A percentile compares a stretch with the other conserved stretches of the same genome.
Conservation (phyloP, 2,113 vertebrate species). For the Carassius gibelio region DNA sequence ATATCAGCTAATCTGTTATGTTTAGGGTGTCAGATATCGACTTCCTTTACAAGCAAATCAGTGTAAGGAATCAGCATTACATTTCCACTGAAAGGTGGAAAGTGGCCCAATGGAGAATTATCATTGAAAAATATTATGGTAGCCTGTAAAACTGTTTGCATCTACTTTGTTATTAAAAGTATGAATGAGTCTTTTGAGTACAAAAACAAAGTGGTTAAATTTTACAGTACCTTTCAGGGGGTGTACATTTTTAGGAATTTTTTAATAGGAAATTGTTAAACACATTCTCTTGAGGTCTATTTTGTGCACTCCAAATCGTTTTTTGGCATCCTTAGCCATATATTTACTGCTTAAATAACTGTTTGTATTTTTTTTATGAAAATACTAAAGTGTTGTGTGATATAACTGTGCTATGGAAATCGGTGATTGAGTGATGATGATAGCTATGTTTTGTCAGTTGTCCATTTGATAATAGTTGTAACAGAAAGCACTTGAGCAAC, state of each 20-base stretch:
- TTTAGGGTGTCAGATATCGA: conserved; percentile 10
- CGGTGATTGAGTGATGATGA: background rate
- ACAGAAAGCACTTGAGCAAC: background rate
- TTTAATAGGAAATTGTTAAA: background rate
- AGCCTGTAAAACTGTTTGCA: background rate
- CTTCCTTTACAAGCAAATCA: conserved; percentile 14
- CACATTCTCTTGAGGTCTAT: background rate
- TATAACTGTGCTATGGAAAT: background rate
- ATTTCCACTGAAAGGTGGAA: background rate
- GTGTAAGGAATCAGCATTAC: background rate
- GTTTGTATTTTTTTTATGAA: background rate
- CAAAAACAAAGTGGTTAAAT: background rate
- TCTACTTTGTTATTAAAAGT: background rate
- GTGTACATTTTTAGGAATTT: background rate
- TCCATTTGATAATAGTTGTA: background rate
- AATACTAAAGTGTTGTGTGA: background rate
- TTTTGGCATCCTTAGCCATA: background rate
- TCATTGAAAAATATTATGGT: background rate
- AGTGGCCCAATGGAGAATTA: background rate
- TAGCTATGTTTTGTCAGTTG: background rate
- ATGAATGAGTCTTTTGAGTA: conserved; percentile 7
- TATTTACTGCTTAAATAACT: background rate
- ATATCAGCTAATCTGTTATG: conserved; percentile 34
- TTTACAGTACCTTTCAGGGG: background rate
- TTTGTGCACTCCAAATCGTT: background rate